Conservation (phyloP, 2,113 vertebrate species). For the Pituophis catenifer region DNA sequence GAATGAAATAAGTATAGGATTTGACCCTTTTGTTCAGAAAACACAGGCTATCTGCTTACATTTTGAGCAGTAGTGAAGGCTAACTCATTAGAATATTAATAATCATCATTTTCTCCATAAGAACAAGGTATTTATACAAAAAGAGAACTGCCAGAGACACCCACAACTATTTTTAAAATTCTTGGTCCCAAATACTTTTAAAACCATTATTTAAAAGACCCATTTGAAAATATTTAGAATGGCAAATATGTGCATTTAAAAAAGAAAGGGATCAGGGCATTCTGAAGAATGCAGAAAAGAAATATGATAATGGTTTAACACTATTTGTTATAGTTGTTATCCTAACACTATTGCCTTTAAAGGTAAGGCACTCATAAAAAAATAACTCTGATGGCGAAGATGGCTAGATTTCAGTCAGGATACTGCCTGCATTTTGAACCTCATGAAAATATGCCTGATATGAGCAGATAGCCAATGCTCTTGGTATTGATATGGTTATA, state of each 20-base stretch:
- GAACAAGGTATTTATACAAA: constrained; percentile 6
- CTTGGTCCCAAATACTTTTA: not conserved
- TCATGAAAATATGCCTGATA: not conserved
- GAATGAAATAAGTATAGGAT: constrained; percentile 11
- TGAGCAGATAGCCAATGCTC: not conserved
- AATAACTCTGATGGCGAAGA: not conserved
- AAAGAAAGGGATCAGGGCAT: not conserved
- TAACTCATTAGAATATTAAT: constrained; percentile 32
- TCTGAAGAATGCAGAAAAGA: not conserved
- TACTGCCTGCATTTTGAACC: not conserved
- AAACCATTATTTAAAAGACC: constrained; percentile 37
- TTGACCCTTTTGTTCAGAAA: constrained; percentile 26
- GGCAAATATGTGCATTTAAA: not conserved
- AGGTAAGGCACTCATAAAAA: not conserved
- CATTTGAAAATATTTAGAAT: constrained; percentile 39
- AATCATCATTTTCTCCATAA: constrained; percentile 27
- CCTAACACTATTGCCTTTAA: not conserved
- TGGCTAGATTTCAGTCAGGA: not conserved
- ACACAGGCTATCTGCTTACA: constrained; percentile 19
- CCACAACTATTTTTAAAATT: constrained; percentile 26
- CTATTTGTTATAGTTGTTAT: not conserved
- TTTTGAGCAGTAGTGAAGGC: not conserved
- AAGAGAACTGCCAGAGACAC: constrained; percentile 1
- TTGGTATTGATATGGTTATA: not conserved
- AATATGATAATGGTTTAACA: not conserved